phyloP scores from a whole-genome alignment of 2,113 vertebrate species.

The Oncorhynchus mykiss region DNA sequence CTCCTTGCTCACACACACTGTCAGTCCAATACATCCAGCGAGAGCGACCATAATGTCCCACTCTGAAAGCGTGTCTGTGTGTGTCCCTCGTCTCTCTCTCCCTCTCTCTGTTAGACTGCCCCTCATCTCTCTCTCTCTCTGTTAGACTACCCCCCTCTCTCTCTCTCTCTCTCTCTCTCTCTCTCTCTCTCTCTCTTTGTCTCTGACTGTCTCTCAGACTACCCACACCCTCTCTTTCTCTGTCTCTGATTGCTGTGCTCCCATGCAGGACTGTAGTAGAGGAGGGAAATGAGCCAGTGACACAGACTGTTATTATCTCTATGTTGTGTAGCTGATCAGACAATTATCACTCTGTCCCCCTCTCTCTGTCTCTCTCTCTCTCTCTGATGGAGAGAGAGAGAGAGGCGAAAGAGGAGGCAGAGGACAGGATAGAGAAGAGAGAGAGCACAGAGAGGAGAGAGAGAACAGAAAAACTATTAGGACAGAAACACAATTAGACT shows the following conservation, averaged over 20 bases:
- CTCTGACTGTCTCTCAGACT: background rate
- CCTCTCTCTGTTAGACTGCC: background rate
- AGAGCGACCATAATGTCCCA: slow-evolving; percentile 51
- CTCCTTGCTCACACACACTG: slow-evolving; percentile 2
- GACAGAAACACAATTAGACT: no score
- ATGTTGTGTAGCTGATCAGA: slow-evolving; percentile 1
- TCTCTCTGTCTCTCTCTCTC: background rate
- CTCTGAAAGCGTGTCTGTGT: slow-evolving; percentile 41
- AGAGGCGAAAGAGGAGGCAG: background rate
- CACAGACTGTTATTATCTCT: slow-evolving; percentile 3
- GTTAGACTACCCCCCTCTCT: no score
- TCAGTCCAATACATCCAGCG: slow-evolving; percentile 42
- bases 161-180: no score
- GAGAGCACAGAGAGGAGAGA: no score
- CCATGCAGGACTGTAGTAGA: slow-evolving; percentile 30
- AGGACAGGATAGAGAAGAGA: background rate
- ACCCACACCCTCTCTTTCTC: slow-evolving; percentile 56
- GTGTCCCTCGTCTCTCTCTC: slow-evolving; percentile 15
- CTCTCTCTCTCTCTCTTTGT: no score
- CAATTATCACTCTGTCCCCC: background rate
- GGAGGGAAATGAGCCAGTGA: slow-evolving; percentile 26
- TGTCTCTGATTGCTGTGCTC: slow-evolving; percentile 43
- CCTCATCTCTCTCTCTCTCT: rapidly evolving
- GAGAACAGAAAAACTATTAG: no score
- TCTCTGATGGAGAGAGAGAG: background rate